Evolutionary conservation across 2,113 vertebrate genomes (phyloP).

Genomic region (Mesoclemmys tuberculata): DNA sequence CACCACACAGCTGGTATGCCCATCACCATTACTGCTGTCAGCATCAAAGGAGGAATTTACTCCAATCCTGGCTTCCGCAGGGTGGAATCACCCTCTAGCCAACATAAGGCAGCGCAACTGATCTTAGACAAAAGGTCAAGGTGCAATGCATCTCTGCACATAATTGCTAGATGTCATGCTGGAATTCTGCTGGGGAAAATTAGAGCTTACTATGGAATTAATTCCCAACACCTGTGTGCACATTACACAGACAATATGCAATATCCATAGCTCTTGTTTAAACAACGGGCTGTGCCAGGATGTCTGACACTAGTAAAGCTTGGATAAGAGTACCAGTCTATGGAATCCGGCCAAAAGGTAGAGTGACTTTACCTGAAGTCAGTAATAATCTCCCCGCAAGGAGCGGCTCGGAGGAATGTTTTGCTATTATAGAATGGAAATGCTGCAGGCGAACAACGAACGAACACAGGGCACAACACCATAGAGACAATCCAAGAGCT

Average conservation of each 20-base stretch:
- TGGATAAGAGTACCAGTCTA: not conserved
- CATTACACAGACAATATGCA: fast-evolving
- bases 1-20: not conserved
- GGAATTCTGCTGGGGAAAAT: constrained; percentile 52
- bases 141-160: not conserved
- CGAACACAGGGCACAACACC: not conserved
- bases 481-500: not conserved
- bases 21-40: fast-evolving
- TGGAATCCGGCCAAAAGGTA: constrained; percentile 6
- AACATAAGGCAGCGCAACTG: fast-evolving
- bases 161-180: constrained; percentile 27
- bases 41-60: not conserved
- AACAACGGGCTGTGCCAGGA: constrained; percentile 5
- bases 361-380: not conserved
- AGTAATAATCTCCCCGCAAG: not conserved
- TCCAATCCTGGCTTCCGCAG: not conserved
- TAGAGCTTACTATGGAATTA: constrained; percentile 27
- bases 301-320: not conserved
- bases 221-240: not conserved
- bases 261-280: not conserved
- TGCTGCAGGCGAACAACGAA: no score
- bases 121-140: not conserved
- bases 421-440: not conserved
- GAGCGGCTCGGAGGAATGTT: fast-evolving
- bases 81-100: not conserved